A percentile compares a stretch with the other conserved stretches of the same genome.
Conservation (phyloP, 2,797 vertebrate species). For the Eptatretus atami region DNA sequence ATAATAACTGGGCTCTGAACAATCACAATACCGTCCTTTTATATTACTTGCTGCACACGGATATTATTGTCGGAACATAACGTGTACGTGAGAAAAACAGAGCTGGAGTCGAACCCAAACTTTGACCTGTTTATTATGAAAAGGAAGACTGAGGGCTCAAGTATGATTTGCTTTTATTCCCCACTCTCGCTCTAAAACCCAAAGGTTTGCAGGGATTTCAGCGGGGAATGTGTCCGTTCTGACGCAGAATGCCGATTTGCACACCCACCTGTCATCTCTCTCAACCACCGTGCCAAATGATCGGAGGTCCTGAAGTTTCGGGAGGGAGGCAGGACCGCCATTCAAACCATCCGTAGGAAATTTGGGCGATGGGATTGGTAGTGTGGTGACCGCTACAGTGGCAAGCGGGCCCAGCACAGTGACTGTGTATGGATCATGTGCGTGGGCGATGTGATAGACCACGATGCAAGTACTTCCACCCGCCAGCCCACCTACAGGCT, state of each 20-base stretch:
- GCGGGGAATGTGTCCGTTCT: neutral
- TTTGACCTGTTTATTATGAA: too few relatives aligned
- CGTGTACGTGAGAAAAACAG: too few relatives aligned
- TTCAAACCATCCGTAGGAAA: too few relatives aligned
- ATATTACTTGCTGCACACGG: too few relatives aligned
- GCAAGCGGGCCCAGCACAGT: conserved; percentile 19
- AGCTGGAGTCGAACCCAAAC: too few relatives aligned
- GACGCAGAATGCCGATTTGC: neutral
- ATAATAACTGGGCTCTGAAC: too few relatives aligned
- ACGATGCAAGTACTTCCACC: conserved; percentile 99
- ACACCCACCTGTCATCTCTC: neutral
- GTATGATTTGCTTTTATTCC: too few relatives aligned
- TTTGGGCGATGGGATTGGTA: too few relatives aligned
- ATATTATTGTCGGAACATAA: too few relatives aligned
- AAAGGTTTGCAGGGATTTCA: neutral
- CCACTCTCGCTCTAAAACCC: neutral
- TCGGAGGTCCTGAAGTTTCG: neutral
- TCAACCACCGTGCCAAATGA: too few relatives aligned
- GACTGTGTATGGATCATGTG: conserved; percentile 97
- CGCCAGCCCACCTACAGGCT: conserved; percentile 84
- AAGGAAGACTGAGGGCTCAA: too few relatives aligned
- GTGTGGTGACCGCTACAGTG: neutral
- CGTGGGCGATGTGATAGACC: conserved; percentile 82
- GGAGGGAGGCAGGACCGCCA: neutral
- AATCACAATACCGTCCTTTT: too few relatives aligned